Conservation (phyloP, 2,888 invertebrate species). For the Drosophila greeni region DNA sequence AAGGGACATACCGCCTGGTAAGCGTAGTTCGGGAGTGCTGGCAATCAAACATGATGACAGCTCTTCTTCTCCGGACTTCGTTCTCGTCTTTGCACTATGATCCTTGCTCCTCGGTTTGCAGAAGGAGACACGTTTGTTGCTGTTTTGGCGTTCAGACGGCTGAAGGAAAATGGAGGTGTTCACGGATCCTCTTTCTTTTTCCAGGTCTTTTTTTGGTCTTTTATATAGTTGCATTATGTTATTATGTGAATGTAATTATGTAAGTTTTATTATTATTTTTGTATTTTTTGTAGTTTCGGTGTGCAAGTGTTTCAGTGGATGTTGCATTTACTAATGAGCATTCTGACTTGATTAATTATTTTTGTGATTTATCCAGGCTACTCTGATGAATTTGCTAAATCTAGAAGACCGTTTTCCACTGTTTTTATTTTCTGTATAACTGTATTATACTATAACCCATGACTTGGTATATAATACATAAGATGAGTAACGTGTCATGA, state of each 20-base stretch:
- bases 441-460: not conserved
- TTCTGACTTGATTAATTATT: slow-evolving; percentile 9
- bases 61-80: slow-evolving; percentile 36
- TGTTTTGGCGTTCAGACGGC: slow-evolving; percentile 3
- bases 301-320: slow-evolving; percentile 18
- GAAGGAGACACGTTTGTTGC: slow-evolving; percentile 60
- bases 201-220: not conserved
- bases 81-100: slow-evolving; percentile 19
- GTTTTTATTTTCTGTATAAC: not conserved
- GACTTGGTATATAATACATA: not conserved
- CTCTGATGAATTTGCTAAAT: slow-evolving; percentile 11
- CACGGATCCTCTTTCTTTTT: not conserved
- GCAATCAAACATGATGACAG: slow-evolving; percentile 56
- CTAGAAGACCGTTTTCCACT: not conserved
- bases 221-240: slow-evolving; percentile 19
- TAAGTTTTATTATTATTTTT: not conserved
- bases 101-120: slow-evolving; percentile 11
- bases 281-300: slow-evolving; percentile 1
- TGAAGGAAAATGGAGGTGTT: not conserved
- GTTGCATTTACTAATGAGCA: slow-evolving; percentile 1
- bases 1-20: slow-evolving; percentile 39
- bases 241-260: not conserved
- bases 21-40: slow-evolving; percentile 38
- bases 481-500: not conserved
- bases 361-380: slow-evolving; percentile 11